Conservation (phyloP, 2,113 vertebrate species). For the Stomatorhinus ivindoensis region DNA sequence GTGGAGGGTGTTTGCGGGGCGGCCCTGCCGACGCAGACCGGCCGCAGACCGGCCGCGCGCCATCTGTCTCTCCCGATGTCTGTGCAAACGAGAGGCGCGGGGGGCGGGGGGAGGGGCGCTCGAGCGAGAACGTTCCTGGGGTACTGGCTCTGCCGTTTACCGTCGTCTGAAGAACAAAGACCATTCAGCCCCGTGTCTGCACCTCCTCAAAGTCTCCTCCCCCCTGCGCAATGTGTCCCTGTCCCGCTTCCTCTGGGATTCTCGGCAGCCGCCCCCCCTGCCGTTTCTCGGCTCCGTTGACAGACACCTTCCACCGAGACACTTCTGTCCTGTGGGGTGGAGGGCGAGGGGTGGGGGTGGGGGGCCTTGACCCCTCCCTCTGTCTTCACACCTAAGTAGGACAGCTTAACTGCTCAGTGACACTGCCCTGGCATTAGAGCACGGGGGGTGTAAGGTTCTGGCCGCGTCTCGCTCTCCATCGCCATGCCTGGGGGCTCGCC, state of each 20-base stretch:
- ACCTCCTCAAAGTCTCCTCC: not conserved
- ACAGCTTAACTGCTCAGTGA: not conserved
- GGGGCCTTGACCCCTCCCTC: not conserved
- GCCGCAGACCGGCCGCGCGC: not conserved
- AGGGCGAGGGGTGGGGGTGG: not conserved
- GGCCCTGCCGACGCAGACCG: not conserved
- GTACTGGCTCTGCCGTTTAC: not conserved
- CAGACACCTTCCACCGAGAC: not conserved
- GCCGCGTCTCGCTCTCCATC: not conserved
- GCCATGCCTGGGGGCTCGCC: not conserved
- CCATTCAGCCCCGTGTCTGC: not conserved
- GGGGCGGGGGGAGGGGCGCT: not conserved
- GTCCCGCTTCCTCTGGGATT: not conserved
- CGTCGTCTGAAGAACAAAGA: not conserved
- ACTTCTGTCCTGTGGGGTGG: not conserved
- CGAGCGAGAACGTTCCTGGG: not conserved
- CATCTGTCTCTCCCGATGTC: constrained; percentile 1
- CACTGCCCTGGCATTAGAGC: not conserved
- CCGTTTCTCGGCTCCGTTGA: not conserved
- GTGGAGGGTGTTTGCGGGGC: not conserved
- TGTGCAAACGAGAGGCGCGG: not conserved
- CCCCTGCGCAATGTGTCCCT: not conserved
- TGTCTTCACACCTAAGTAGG: not conserved
- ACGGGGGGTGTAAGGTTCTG: not conserved
- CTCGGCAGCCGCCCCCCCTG: not conserved